phyloP scores from a whole-genome alignment of 2,888 invertebrate genomes.

The Mythimna vitellina region DNA sequence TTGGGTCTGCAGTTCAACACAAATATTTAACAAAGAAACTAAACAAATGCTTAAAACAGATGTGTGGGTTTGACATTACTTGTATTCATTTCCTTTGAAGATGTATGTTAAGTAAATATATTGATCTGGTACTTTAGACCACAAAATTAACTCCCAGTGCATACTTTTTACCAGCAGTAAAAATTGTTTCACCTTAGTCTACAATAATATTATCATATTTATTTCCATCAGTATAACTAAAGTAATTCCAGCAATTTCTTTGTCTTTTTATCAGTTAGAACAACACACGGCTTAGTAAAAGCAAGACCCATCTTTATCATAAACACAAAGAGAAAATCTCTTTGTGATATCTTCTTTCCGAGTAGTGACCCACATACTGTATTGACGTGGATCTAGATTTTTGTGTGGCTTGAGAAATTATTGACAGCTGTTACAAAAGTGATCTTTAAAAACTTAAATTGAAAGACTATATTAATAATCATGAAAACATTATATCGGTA shows the following conservation, averaged over 20 bases:
- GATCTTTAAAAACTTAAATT: constrained; percentile 1
- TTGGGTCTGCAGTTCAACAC: too few species aligned
- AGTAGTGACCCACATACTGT: constrained; percentile 36
- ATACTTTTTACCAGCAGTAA: neutral
- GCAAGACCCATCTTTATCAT: constrained; percentile 39
- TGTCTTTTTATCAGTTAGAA: constrained; percentile 42
- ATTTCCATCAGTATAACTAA: constrained; percentile 2
- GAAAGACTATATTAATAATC: neutral
- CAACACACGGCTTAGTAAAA: constrained; percentile 25
- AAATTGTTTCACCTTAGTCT: neutral
- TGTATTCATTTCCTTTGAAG: constrained; percentile 12
- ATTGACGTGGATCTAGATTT: constrained; percentile 48
- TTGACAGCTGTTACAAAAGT: constrained; percentile 28
- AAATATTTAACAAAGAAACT: constrained; percentile 33
- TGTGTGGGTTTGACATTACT: neutral
- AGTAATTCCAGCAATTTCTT: constrained; percentile 25
- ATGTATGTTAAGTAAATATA: too few species aligned
- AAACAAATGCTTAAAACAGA: constrained; percentile 10
- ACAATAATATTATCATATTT: neutral
- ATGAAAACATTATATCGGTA: neutral
- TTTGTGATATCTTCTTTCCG: constrained; percentile 33
- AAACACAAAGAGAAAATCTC: constrained; percentile 54
- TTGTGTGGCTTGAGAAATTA: constrained; percentile 21
- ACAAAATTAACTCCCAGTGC: neutral
- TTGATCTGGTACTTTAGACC: neutral